Evolutionary conservation across 2,888 invertebrate genomes (phyloP).

Genomic region (Eueremaeus valkanovi): DNA sequence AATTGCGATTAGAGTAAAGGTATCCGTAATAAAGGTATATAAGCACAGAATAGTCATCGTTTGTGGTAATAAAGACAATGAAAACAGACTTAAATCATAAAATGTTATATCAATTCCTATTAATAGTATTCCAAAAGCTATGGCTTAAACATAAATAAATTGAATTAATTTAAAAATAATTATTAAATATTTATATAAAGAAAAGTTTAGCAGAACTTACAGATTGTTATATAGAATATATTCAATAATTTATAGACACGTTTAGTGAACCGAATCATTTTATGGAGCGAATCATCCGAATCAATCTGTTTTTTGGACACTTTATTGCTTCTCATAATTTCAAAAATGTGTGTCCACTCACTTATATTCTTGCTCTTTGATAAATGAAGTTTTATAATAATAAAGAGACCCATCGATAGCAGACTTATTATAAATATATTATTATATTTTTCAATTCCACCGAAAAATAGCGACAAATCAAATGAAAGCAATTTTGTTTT

Average conservation of each 20-base stretch:
- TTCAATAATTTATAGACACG: background rate
- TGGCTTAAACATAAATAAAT: too few relatives aligned
- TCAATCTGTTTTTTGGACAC: too few relatives aligned
- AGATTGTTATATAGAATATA: background rate
- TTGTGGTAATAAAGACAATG: background rate
- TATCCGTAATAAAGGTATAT: background rate
- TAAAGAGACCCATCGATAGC: background rate
- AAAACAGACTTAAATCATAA: too few relatives aligned
- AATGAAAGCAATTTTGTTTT: background rate
- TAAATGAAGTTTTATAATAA: background rate
- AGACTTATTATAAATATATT: background rate
- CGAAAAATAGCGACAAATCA: background rate
- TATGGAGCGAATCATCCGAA: too few relatives aligned
- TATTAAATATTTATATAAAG: too few relatives aligned
- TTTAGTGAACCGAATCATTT: background rate
- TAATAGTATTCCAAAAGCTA: too few relatives aligned
- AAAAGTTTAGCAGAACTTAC: too few relatives aligned
- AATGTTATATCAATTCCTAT: too few relatives aligned
- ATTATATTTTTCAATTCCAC: slow-evolving; percentile 2
- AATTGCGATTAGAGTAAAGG: background rate
- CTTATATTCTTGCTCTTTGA: background rate
- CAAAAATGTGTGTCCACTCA: background rate
- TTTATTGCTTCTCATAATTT: background rate
- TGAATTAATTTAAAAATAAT: too few relatives aligned
- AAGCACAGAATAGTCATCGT: background rate